phyloP scores from a whole-genome alignment of 2,113 vertebrate species.

The Aegithalos caudatus region DNA sequence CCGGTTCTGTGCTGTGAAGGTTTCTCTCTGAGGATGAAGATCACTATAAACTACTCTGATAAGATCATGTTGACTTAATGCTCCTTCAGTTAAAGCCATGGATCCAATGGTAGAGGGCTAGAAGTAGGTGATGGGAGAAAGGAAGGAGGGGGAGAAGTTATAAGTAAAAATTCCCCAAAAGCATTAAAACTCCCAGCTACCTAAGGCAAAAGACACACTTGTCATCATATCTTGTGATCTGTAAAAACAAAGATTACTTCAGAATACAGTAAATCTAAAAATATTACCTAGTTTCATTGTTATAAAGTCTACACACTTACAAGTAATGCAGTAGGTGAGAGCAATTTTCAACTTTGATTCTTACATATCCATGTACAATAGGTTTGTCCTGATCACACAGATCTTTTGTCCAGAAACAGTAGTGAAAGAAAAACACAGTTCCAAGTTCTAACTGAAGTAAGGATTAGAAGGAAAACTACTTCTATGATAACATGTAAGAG shows the following conservation, averaged over 20 bases:
- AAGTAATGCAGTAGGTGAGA: background rate
- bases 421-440: background rate
- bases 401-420: background rate
- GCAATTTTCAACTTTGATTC: background rate
- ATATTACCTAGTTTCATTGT: background rate
- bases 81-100: constrained; percentile 96
- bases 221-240: background rate
- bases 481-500: background rate
- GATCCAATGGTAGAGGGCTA: constrained; percentile 95
- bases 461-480: background rate
- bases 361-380: background rate
- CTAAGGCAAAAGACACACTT: background rate
- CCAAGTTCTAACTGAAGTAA: background rate
- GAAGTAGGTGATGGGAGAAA: background rate
- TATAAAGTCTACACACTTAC: background rate
- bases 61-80: constrained; percentile 93
- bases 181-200: background rate
- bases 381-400: background rate
- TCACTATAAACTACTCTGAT: constrained; percentile 96
- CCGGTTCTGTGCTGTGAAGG: constrained; percentile 98
- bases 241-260: background rate
- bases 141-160: background rate
- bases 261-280: constrained; percentile 8
- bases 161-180: background rate
- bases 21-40: constrained; percentile 96